These are phyloP conservation scores for Chrysolina haemoptera DNA, from an alignment of 2,888 invertebrate species.

Conservation along the genomic window DNA sequence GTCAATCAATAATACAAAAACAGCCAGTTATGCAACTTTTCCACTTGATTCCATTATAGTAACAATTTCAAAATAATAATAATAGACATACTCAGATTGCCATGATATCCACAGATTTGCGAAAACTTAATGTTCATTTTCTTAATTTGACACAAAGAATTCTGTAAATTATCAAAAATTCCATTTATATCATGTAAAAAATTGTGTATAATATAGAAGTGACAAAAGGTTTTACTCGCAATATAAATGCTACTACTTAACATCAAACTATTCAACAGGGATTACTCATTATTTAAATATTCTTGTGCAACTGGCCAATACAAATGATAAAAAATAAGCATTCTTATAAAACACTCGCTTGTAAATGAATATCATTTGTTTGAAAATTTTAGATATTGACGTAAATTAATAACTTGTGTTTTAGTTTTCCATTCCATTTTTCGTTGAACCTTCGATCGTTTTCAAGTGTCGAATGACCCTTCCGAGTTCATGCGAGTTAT, in stretches of 20 bases:
- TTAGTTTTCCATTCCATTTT: too few species aligned
- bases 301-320: not conserved
- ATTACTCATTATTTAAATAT: not conserved
- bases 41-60: not conserved
- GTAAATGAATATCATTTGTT: too few species aligned
- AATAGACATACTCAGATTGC: too few species aligned
- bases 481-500: too few species aligned
- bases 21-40: not conserved
- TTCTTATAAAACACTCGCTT: too few species aligned
- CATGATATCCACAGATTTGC: not conserved
- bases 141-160: constrained; percentile 8
- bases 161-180: constrained; percentile 13
- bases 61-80: not conserved
- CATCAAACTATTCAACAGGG: not conserved
- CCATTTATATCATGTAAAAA: not conserved
- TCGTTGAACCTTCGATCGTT: too few species aligned
- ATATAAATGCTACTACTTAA: constrained; percentile 19
- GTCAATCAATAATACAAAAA: not conserved
- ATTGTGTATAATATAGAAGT: not conserved
- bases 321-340: not conserved
- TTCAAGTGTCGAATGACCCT: too few species aligned
- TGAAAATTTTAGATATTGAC: too few species aligned
- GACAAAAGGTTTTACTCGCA: not conserved
- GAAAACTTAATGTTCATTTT: not conserved
- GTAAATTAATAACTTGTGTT: too few species aligned